Conservation (phyloP, 2,888 invertebrate genomes). For the Kryphioiulus occultus region DNA sequence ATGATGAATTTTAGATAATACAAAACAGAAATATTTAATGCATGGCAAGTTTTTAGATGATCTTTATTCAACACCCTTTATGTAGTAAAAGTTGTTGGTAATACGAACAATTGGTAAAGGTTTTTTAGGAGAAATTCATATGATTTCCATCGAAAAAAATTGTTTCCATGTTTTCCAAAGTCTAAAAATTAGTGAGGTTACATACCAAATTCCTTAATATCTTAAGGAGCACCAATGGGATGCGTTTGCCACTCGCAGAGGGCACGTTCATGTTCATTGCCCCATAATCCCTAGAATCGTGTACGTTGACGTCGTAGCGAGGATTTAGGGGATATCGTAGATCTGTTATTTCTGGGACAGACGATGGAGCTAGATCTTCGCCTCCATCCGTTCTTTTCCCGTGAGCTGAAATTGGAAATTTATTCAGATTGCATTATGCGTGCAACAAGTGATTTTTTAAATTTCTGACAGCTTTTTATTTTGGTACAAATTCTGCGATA, state of each 20-base stretch:
- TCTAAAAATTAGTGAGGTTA: not conserved
- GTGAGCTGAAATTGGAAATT: slow-evolving; percentile 44
- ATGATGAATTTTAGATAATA: too few species aligned
- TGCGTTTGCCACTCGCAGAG: not conserved
- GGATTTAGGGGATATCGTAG: not conserved
- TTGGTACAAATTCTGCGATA: too few species aligned
- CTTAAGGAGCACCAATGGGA: slow-evolving; percentile 44
- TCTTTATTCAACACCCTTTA: too few species aligned
- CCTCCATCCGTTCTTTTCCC: slow-evolving; percentile 45
- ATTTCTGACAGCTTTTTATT: too few species aligned
- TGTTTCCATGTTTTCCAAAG: too few species aligned
- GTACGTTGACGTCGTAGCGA: not conserved
- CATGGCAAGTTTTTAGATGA: too few species aligned
- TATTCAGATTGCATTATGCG: not conserved
- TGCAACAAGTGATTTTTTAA: too few species aligned
- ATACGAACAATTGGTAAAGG: too few species aligned
- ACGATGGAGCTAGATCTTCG: not conserved
- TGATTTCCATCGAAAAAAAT: too few species aligned
- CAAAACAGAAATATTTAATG: too few species aligned
- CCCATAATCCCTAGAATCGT: slow-evolving; percentile 21
- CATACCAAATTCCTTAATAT: slow-evolving; percentile 49
- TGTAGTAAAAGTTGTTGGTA: too few species aligned
- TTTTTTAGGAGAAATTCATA: too few species aligned
- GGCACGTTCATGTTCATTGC: not conserved
- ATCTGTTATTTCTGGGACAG: slow-evolving; percentile 14